Evolutionary conservation across 1,140 invertebrate species (phyloP).

Genomic region (Aradophagus sp.): DNA sequence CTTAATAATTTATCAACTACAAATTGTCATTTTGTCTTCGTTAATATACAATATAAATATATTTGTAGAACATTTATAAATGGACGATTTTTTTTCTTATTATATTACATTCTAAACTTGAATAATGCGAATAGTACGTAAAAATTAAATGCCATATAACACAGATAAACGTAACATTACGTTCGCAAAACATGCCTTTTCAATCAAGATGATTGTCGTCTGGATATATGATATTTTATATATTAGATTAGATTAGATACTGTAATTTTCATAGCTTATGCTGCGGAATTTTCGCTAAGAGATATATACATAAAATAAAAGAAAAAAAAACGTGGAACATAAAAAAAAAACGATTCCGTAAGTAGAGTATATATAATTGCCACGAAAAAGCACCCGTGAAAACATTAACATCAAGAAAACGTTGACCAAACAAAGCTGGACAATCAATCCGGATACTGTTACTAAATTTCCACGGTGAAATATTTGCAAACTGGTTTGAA

Average conservation of each 20-base stretch:
- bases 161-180: conserved; percentile 36
- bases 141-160: conserved; percentile 5
- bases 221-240: no score
- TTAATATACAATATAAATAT: neutral
- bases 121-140: conserved; percentile 41
- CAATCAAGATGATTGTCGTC: conserved; percentile 19
- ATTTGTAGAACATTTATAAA: conserved; percentile 37
- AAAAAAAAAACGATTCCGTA: neutral
- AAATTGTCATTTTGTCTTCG: conserved; percentile 14
- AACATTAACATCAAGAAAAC: no score
- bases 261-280: no score
- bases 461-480: conserved; percentile 6
- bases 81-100: conserved; percentile 14
- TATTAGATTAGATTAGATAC: no score
- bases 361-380: no score
- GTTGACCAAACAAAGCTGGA: neutral
- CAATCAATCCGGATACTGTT: neutral
- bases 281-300: no score
- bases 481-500: conserved; percentile 4
- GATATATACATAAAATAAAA: conserved; percentile 1
- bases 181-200: conserved; percentile 34
- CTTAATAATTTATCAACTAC: conserved; percentile 10
- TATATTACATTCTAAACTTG: conserved; percentile 29
- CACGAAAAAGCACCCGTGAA: no score
- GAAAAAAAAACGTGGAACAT: conserved; percentile 11